phyloP scores from a whole-genome alignment of 92 coral and sea anemone genomes.

The Palythoa grandis region DNA sequence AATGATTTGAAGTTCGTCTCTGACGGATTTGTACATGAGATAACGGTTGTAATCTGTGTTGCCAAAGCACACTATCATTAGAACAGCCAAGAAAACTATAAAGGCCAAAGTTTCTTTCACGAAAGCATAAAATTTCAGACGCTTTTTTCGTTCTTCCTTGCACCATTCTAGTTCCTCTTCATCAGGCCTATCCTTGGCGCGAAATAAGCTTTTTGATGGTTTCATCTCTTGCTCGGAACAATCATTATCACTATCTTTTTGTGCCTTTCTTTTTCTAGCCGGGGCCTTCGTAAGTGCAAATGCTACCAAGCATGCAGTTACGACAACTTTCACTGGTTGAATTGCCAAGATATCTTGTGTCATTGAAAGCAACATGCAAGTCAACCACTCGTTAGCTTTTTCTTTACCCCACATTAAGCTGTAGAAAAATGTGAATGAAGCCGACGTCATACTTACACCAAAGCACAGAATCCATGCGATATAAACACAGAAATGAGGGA shows the following conservation, averaged over 20 bases:
- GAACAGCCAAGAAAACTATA: constrained; percentile 30
- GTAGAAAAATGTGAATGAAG: constrained; percentile 63
- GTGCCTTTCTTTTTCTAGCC: neutral
- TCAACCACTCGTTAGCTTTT: constrained; percentile 61
- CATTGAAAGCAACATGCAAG: constrained; percentile 53
- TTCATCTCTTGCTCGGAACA: neutral
- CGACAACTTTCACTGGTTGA: constrained; percentile 58
- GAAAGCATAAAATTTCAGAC: constrained; percentile 18
- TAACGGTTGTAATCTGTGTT: constrained; percentile 37
- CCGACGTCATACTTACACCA: constrained; percentile 45
- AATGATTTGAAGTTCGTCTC: constrained; percentile 33
- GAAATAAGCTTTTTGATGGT: neutral
- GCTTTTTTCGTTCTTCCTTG: constrained; percentile 32
- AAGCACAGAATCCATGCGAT: constrained; percentile 66
- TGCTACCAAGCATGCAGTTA: constrained; percentile 46
- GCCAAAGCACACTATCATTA: constrained; percentile 54
- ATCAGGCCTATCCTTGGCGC: neutral
- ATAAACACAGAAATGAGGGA: constrained; percentile 71
- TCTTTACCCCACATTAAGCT: constrained; percentile 46
- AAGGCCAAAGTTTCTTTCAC: constrained; percentile 18
- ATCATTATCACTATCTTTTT: neutral
- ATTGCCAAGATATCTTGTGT: constrained; percentile 57
- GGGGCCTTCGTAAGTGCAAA: constrained; percentile 8
- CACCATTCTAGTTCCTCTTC: constrained; percentile 17
- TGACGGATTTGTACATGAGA: constrained; percentile 30